Base-by-base conservation (phyloP, 2,113 vertebrate genomes). In the Larimichthys polyactis region DNA sequence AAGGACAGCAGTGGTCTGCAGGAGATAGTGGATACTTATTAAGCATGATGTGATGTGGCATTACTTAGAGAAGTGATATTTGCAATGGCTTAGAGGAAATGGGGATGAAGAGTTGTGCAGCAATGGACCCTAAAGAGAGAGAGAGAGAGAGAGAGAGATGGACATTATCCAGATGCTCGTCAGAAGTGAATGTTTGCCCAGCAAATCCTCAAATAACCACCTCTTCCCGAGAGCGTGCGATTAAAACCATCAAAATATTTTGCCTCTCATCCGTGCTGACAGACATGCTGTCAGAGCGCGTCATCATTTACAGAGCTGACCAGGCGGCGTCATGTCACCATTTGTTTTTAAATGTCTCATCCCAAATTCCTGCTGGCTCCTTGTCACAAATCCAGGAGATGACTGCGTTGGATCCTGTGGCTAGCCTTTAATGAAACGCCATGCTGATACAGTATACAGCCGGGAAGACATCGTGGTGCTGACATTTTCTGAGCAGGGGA, bases 271-370 rank as follows among this genome's bases (percentile, higher is more conserved):
- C 46, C n/a, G 20, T 15, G 63, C 84, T 40, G 82, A 71, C 79
- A 94, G 91, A 91, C 91, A 24, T 91, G 79, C 64, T 86, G 90
- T 94, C 90, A 93, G 69, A 85, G 66, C 72, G 65, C 3, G 74
- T 90, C 91, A 94, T 86, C 76, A 17, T 77, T 78, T 75, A 58
- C 79, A 65, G 71, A 87, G 87, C 80, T 92, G 86, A 49, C 43
- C 52, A 67, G 74, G 65, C 74, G 66, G 75, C 65, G n/a, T 81
- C 81, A 75, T 64, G 77, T 82, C 85, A 87, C 58, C 57, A 40
- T 73, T 88, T 77, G 78, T 78, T 90, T 87, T 74, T 46, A 40
- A 22, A 0, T 40, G 63, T 79, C 60, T 79, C 66, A 71, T 43
- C 58, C 58, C 27, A 54, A 67, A 78, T 36, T 62, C 75, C 71